Percentiles rank a stretch among this genome's conserved stretches.
These are phyloP conservation scores for Diplazon laetatorius DNA, from an alignment of 2,888 invertebrate species.

Conservation along the genomic window DNA sequence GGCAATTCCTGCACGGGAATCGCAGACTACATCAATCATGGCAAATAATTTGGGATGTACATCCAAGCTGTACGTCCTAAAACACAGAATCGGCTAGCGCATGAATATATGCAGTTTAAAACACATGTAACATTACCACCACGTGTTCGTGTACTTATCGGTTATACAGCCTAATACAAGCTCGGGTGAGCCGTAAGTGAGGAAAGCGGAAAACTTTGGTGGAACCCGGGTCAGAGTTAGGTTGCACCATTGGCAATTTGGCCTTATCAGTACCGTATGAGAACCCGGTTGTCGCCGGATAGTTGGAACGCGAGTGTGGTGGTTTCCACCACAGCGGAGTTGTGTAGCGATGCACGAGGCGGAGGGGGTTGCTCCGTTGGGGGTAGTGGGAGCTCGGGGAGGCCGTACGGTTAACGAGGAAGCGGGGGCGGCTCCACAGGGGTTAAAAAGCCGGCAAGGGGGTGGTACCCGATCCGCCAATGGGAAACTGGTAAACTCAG, in stretches of 20 bases:
- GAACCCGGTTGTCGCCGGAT: conserved; percentile 21
- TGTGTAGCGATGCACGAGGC: background rate
- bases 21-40: too few species aligned
- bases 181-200: too few species aligned
- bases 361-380: background rate
- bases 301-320: conserved; percentile 12
- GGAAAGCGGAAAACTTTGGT: background rate
- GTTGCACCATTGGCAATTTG: conserved; percentile 26
- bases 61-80: too few species aligned
- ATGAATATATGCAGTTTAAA: too few species aligned
- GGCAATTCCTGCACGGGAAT: too few species aligned
- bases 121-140: too few species aligned
- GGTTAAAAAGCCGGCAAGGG: conserved; percentile 62
- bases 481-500: conserved; percentile 58
- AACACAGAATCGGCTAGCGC: too few species aligned
- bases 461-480: conserved; percentile 62
- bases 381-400: conserved; percentile 27
- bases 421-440: conserved; percentile 61
- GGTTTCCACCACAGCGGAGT: background rate
- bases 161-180: too few species aligned
- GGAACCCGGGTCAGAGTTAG: conserved; percentile 31
- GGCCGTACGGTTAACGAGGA: background rate
- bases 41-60: too few species aligned
- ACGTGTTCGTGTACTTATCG: too few species aligned
- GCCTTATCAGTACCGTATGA: conserved; percentile 32